Conservation (phyloP, 2,888 invertebrate species). For the Stenchaetothrips biformis region DNA sequence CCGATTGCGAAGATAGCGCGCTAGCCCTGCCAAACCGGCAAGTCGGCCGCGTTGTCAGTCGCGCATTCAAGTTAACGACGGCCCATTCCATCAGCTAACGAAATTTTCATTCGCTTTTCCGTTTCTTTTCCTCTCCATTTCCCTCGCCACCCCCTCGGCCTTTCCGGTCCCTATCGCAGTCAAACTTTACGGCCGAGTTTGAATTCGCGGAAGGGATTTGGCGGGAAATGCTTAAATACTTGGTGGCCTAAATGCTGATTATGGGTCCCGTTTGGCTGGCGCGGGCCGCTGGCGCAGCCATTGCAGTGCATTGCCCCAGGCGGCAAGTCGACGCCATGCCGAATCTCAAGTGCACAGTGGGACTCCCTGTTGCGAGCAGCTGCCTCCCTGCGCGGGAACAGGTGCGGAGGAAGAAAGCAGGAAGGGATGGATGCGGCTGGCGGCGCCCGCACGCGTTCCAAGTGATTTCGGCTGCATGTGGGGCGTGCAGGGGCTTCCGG, state of each 20-base stretch:
- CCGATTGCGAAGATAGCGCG: too few species aligned
- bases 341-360: too few species aligned
- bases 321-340: too few species aligned
- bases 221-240: background rate
- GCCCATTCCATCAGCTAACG: constrained; percentile 9
- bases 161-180: background rate
- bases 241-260: background rate
- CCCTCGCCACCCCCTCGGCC: background rate
- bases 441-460: background rate
- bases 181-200: background rate
- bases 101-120: background rate
- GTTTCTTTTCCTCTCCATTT: background rate
- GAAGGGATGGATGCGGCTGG: background rate
- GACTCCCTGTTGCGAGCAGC: too few species aligned
- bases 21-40: too few species aligned
- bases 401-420: background rate
- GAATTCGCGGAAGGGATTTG: background rate
- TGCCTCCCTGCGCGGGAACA: background rate
- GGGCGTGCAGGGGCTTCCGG: too few species aligned
- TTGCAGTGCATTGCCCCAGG: too few species aligned
- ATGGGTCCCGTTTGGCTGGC: background rate
- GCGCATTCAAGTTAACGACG: background rate
- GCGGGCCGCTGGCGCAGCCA: too few species aligned
- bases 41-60: too few species aligned
- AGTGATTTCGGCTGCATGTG: too few species aligned